Evolutionary conservation across 2,113 vertebrate species (phyloP), one percentile per base, ranked within the genome.

Genomic region (Litocranius walleri): DNA sequence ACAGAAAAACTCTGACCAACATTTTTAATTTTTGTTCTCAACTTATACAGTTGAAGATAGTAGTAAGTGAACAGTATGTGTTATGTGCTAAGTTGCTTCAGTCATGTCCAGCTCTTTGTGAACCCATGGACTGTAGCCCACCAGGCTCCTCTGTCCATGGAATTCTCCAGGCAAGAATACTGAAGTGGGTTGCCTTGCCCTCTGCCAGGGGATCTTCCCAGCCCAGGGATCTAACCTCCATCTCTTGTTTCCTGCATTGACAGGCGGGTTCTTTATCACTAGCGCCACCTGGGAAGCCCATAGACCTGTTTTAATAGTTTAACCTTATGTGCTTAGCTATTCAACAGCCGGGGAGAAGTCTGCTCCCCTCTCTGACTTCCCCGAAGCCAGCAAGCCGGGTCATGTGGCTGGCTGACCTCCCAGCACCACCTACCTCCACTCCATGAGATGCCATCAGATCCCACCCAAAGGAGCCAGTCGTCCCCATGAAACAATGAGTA

Each of bases 401-500:
- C 98, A 98, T 64, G 91, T 96, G 97, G 82, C 97, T 99, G 99
- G 98, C 98, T 98, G 96, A 91, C 93, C 96, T 98, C 98, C 98
- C 98, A 98, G 97, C 85, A 97, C 98, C 98, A 98, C 99, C 99
- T 98, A 98, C 99, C 97, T 99, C 97, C 96, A 98, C 97, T 98
- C 98, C 97, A 95, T 86, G 98, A 98, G 97, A 98, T 98, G 98
- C 99, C 98, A 98, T 97, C 97, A 98, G 97, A 99, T 98, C 98
- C 99, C 99, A 99, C 99, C 98, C 98, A 98, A 98, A 98, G 98
- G 98, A 99, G 98, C 94, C 98, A 98, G 98, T 86, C 96, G 96
- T 97, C 97, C 98, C 97, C 12, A 15, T 0, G 98, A 98, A 99
- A 99, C 99, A 99, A 99, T 99, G 98, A 98, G 94, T 97, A 98